Base-by-base conservation (phyloP, 2,113 vertebrate species). In the Rhabdomys dilectus region DNA sequence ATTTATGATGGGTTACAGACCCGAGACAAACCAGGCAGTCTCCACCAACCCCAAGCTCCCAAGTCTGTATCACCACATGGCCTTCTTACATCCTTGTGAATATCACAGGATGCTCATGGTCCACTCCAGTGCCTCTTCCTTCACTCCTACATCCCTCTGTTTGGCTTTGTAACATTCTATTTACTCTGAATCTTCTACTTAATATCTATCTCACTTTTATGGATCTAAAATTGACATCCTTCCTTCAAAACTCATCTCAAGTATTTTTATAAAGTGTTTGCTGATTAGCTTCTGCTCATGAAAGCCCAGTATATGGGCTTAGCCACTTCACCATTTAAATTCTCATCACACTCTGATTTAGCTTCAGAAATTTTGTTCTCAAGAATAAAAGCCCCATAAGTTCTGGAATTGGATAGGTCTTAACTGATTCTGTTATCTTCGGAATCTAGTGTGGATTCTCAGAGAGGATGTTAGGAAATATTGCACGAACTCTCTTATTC, bases 231-330 rank as follows among this genome's bases (percentile, higher is more conserved):
- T 12, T 36, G 3, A 0, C 34, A 68, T 16, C 34, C n/a, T 70
- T 68, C 42, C 92, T 96, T 91, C 8, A 90, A 68, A 45, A 96
- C 10, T 90, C 53, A 94, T 42, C 34, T 92, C 80, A 89, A 81
- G 6, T 51, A 68, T 85, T 34, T 34, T n/a, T 76, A 39, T 66
- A 88, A 39, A 95, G 62, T 8, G 64, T 94, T 95, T 89, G n/a
- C n/a, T 87, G 5, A 91, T 16, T 42, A 39, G 3, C 60, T 22
- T 95, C 51, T 70, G 13, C 7, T 22, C n/a, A 82, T 39, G 3
- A 11, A 87, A 66, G 9, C 7, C 51, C 7, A 90, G 13, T 3
- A 88, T 19, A 68, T 19, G 81, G 66, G 42, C 48, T 85, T n/a
- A 8, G n/a, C 17, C 26, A 84, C 10, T 87, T 62, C 34, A 24